phyloP scores from a whole-genome alignment of 1,140 invertebrate genomes.

The Rhopalosiphum maidis region DNA sequence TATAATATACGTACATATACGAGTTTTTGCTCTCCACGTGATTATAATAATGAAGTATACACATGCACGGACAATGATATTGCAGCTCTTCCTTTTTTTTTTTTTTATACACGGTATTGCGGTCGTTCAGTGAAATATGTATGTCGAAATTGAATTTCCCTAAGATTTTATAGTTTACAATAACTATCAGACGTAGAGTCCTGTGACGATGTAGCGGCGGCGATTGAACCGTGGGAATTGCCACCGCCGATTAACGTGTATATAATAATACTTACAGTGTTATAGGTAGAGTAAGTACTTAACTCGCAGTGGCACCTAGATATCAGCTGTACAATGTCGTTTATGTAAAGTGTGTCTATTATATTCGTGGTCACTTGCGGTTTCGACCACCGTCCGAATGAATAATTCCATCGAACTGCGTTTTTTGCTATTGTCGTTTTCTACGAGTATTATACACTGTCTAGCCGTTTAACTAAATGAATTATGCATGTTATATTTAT shows the following conservation, averaged over 20 bases:
- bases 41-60: too few relatives aligned
- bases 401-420: neutral
- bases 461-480: neutral
- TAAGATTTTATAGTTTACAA: neutral
- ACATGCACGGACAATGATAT: neutral
- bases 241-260: neutral
- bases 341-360: neutral
- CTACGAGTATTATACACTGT: neutral
- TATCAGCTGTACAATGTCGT: neutral
- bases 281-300: neutral
- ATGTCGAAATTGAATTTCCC: constrained; percentile 11
- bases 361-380: neutral
- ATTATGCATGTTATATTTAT: neutral
- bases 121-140: neutral
- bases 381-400: neutral
- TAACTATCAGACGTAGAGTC: neutral
- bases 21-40: too few relatives aligned
- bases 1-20: neutral
- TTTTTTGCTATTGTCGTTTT: neutral
- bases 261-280: neutral
- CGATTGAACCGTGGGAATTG: constrained; percentile 6
- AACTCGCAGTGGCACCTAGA: neutral
- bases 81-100: neutral
- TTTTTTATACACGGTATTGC: neutral
- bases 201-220: neutral